These are phyloP conservation scores for Hydropsyche betteni DNA, from an alignment of 2,888 invertebrate species.

Conservation along the genomic window DNA sequence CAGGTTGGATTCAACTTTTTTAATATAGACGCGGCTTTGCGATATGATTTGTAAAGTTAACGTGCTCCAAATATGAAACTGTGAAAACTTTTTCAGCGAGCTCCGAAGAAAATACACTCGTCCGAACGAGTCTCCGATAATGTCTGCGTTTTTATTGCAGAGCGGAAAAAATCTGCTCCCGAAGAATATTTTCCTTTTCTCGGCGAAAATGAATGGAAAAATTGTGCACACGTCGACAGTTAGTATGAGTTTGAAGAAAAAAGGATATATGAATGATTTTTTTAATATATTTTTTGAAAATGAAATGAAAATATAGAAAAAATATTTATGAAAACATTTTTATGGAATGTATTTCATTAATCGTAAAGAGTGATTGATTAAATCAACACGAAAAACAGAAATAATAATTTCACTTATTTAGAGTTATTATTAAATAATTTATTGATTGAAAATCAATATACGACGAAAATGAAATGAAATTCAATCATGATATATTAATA, in stretches of 20 bases:
- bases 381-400: too few relatives aligned
- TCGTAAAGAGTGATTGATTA: too few relatives aligned
- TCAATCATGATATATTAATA: too few relatives aligned
- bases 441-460: too few relatives aligned
- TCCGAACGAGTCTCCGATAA: slow-evolving; percentile 19
- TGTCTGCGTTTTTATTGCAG: slow-evolving; percentile 11
- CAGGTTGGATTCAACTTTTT: slow-evolving; percentile 42
- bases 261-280: neutral
- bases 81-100: slow-evolving; percentile 6
- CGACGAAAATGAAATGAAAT: too few relatives aligned
- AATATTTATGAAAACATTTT: too few relatives aligned
- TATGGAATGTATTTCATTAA: too few relatives aligned
- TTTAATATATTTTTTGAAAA: neutral
- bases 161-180: neutral
- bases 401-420: too few relatives aligned
- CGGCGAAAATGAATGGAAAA: slow-evolving; percentile 9
- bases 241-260: neutral
- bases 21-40: slow-evolving; percentile 42
- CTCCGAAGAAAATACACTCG: slow-evolving; percentile 20
- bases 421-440: too few relatives aligned
- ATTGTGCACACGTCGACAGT: neutral
- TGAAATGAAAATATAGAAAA: neutral
- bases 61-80: slow-evolving; percentile 42
- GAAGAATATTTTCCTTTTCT: slow-evolving; percentile 5
- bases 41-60: slow-evolving; percentile 48